phyloP scores from a whole-genome alignment of 1,140 invertebrate genomes.

The Papilio glaucus region DNA sequence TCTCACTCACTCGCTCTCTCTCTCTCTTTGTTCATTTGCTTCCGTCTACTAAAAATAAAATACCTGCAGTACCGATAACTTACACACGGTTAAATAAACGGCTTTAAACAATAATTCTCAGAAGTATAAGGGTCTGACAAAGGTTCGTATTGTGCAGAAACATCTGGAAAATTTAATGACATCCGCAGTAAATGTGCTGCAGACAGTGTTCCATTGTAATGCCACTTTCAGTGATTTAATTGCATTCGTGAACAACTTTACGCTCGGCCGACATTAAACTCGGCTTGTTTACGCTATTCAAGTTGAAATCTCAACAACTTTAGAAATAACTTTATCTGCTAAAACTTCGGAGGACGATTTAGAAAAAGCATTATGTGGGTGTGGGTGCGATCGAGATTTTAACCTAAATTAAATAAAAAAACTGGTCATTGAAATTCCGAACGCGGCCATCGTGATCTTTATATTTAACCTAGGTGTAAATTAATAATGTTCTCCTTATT shows the following conservation, averaged over 20 bases:
- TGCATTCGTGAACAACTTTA: constrained; percentile 29
- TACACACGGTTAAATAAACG: not conserved
- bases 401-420: too few relatives aligned
- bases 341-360: not conserved
- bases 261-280: constrained; percentile 11
- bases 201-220: constrained; percentile 17
- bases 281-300: constrained; percentile 7
- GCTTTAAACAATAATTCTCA: not conserved
- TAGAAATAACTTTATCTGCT: not conserved
- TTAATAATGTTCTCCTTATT: too few relatives aligned
- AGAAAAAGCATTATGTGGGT: not conserved
- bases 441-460: too few relatives aligned
- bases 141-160: constrained; percentile 12
- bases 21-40: too few relatives aligned
- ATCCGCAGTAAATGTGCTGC: constrained; percentile 34
- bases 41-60: too few relatives aligned
- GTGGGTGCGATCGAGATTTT: too few relatives aligned
- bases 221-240: constrained; percentile 29
- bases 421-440: too few relatives aligned
- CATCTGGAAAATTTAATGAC: constrained; percentile 26
- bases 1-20: too few relatives aligned
- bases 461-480: too few relatives aligned
- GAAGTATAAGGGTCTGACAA: not conserved
- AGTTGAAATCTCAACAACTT: not conserved
- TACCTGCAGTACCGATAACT: not conserved